These are phyloP conservation scores for Sardina pilchardus DNA, from an alignment of 2,113 vertebrate genomes.

Conservation along the genomic window DNA sequence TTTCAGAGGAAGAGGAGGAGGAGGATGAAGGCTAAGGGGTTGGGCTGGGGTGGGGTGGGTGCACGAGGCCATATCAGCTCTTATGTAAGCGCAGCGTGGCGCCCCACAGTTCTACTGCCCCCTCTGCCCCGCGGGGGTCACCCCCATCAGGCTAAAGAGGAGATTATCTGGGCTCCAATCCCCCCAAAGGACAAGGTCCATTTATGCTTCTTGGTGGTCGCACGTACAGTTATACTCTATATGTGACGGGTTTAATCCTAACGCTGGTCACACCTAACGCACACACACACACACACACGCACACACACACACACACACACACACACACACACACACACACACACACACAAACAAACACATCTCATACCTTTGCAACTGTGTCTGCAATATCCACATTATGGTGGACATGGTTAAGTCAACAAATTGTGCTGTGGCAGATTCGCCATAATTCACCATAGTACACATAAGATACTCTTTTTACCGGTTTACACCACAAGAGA, in stretches of 20 bases:
- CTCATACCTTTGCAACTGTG: background rate
- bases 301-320: background rate
- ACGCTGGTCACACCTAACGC: background rate
- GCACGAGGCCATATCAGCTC: background rate
- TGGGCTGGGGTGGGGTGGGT: background rate
- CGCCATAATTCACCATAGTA: background rate
- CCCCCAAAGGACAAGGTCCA: background rate
- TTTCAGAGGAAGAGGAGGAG: background rate
- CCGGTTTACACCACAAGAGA: background rate
- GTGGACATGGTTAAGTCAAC: background rate
- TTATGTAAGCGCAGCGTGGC: background rate
- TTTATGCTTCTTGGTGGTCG: background rate
- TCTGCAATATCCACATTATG: conserved; percentile 7
- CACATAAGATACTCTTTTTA: background rate
- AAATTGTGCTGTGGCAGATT: background rate
- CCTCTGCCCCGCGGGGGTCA: background rate
- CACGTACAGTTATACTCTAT: background rate
- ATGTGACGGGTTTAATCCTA: background rate
- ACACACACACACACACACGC: background rate
- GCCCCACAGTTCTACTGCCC: background rate
- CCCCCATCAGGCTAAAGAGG: background rate
- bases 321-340: background rate
- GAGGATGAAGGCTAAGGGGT: too few species aligned
- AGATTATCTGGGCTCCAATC: background rate
- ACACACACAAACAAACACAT: background rate